phyloP scores from a whole-genome alignment of 1,140 invertebrate genomes.

The Leptinotarsa texana region DNA sequence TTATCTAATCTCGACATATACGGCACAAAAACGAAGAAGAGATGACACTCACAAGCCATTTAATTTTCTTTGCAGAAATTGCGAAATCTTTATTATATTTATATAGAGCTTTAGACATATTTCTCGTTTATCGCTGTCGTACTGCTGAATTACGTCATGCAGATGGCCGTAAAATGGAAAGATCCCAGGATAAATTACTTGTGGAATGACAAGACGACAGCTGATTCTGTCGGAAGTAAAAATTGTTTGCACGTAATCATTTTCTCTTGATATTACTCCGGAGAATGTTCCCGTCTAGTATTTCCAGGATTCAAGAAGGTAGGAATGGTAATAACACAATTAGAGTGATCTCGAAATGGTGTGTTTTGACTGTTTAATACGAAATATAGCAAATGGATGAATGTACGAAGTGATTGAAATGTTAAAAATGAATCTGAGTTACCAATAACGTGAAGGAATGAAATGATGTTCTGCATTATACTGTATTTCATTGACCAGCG shows the following conservation, averaged over 20 bases:
- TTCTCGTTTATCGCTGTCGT: background rate
- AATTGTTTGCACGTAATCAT: conserved; percentile 8
- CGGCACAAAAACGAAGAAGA: background rate
- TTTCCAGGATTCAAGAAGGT: background rate
- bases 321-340: background rate
- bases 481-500: too few species aligned
- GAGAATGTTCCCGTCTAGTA: background rate
- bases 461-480: too few species aligned
- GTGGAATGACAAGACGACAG: conserved; percentile 5
- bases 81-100: conserved; percentile 8
- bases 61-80: background rate
- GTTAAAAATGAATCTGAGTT: too few species aligned
- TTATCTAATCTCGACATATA: conserved; percentile 6
- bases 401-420: too few species aligned
- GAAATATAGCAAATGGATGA: too few species aligned
- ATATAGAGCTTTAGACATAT: conserved; percentile 3
- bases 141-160: conserved; percentile 7
- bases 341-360: background rate
- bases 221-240: background rate
- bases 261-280: conserved; percentile 1
- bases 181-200: background rate
- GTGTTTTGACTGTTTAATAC: too few species aligned
- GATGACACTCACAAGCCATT: conserved; percentile 7
- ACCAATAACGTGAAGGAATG: too few species aligned
- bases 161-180: background rate